Conservation (phyloP, 2,797 vertebrate genomes). For the Paedocypris micromegethes region DNA sequence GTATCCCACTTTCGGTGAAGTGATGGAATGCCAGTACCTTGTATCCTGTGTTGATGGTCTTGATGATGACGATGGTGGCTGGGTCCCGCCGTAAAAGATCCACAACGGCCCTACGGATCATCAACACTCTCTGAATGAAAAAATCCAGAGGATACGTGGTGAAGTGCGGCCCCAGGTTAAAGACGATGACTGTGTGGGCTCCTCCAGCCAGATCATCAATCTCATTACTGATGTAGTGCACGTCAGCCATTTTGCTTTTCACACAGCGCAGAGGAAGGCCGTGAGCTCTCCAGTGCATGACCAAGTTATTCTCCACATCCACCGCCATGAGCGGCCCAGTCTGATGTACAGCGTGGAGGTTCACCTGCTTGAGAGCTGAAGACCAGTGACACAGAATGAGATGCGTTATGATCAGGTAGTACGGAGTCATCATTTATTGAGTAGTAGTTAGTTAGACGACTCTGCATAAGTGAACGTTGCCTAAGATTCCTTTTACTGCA, state of each 20-base stretch:
- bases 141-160: conserved; percentile 45
- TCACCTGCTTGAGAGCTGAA: conserved; percentile 46
- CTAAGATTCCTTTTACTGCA: no score
- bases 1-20: no score
- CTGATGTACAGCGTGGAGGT: conserved; percentile 41
- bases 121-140: conserved; percentile 40
- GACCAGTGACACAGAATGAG: conserved; percentile 13
- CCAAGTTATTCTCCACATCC: conserved; percentile 37
- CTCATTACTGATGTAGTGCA: conserved; percentile 52
- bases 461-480: no score
- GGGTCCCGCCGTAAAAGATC: conserved; percentile 45
- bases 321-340: conserved; percentile 51
- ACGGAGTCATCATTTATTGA: not conserved
- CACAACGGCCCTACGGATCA: conserved; percentile 39
- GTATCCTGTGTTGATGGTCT: conserved; percentile 59
- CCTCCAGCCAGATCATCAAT: conserved; percentile 49
- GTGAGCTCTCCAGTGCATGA: conserved; percentile 51
- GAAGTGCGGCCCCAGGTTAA: conserved; percentile 54
- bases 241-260: conserved; percentile 37
- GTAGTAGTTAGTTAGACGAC: no score
- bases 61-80: conserved; percentile 46
- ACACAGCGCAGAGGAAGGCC: conserved; percentile 45
- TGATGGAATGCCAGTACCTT: conserved; percentile 36
- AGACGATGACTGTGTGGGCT: conserved; percentile 44
- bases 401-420: not conserved